Evolutionary conservation across 2,797 vertebrate species (phyloP).

Genomic region (Peromyscus nudipes): DNA sequence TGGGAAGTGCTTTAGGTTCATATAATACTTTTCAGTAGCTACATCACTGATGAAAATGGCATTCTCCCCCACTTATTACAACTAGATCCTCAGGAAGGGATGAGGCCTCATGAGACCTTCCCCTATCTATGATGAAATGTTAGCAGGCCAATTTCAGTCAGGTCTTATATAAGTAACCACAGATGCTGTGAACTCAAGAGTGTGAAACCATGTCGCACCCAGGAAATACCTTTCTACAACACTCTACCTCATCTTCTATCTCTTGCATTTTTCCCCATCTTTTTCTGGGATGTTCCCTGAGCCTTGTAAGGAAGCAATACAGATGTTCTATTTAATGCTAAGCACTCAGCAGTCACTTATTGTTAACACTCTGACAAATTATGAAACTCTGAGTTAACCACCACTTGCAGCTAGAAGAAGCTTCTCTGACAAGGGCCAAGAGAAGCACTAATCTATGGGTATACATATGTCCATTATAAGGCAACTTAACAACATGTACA

Average conservation of each 20-base stretch:
- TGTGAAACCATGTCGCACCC: background rate
- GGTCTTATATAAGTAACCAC: background rate
- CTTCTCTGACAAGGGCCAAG: background rate
- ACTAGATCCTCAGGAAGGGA: background rate
- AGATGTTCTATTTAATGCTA: background rate
- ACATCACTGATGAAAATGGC: background rate
- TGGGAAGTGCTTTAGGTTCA: background rate
- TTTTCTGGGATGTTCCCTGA: background rate
- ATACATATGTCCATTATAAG: background rate
- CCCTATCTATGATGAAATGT: background rate
- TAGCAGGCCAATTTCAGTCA: background rate
- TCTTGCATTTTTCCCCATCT: background rate
- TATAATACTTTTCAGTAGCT: background rate
- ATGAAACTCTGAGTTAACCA: background rate
- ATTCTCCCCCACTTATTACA: background rate
- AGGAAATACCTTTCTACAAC: background rate
- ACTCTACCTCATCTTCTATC: background rate
- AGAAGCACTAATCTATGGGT: background rate
- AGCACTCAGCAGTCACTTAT: background rate
- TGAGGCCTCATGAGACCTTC: background rate
- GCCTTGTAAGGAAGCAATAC: background rate
- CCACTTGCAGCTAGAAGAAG: background rate
- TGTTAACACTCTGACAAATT: background rate
- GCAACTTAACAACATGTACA: background rate
- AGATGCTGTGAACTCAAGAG: background rate